Evolutionary conservation across 2,113 vertebrate species (phyloP).

Genomic region (Lophochroa leadbeateri): DNA sequence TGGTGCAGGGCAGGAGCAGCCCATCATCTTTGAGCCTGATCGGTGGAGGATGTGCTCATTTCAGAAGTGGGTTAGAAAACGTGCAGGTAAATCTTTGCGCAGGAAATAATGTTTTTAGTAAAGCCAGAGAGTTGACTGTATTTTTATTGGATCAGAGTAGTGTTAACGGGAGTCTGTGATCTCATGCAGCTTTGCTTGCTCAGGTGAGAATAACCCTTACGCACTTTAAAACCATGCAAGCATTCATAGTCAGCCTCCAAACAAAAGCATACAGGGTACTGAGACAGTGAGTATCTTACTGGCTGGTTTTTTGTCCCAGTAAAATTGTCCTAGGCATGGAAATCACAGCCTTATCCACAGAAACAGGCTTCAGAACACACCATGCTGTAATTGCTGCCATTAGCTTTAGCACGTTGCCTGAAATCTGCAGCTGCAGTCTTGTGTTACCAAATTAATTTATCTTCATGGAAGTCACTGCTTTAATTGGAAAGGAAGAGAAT

Average conservation of each 20-base stretch:
- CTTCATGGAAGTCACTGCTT: neutral
- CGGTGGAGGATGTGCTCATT: neutral
- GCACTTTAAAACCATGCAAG: accelerated
- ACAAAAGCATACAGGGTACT: neutral
- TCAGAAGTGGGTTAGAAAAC: neutral
- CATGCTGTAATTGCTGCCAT: neutral
- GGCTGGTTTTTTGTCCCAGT: neutral
- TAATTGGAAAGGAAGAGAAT: neutral
- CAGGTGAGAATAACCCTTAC: neutral
- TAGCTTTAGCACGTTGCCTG: neutral
- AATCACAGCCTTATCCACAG: accelerated
- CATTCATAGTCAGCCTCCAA: neutral
- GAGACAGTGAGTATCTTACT: neutral
- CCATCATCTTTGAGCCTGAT: accelerated
- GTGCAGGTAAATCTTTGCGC: neutral
- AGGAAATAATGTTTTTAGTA: neutral
- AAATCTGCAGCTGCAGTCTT: neutral
- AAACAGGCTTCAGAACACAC: neutral
- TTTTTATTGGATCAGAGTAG: neutral
- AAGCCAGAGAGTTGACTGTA: neutral
- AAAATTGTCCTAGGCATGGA: neutral
- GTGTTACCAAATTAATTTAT: neutral
- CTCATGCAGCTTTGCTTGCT: neutral
- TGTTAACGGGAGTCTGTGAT: neutral
- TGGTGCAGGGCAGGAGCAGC: neutral